Evolutionary conservation across 2,888 invertebrate species (phyloP).

Genomic region (Axea sp.): DNA sequence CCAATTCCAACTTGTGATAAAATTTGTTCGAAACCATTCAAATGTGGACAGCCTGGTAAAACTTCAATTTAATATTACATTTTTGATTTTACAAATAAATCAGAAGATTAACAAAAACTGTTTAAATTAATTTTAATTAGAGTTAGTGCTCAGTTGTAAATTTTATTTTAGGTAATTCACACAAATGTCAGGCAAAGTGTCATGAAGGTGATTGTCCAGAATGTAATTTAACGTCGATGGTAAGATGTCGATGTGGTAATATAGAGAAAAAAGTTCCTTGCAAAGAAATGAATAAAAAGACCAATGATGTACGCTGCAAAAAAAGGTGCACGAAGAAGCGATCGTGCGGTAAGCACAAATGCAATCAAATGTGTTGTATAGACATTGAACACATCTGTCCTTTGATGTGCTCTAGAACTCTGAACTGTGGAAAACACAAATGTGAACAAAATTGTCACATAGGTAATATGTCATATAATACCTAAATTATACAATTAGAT

Average conservation of each 20-base stretch:
- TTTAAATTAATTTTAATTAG: too few relatives aligned
- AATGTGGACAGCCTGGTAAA: slow-evolving; percentile 79
- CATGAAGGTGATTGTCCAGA: slow-evolving; percentile 88
- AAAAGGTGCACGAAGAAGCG: slow-evolving; percentile 94
- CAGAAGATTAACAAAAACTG: too few relatives aligned
- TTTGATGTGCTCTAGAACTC: slow-evolving; percentile 88
- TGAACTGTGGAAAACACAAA: slow-evolving; percentile 93
- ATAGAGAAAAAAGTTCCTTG: slow-evolving; percentile 91
- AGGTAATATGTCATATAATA: slow-evolving; percentile 80
- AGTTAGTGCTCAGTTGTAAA: too few relatives aligned
- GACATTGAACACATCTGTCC: slow-evolving; percentile 92
- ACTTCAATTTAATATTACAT: not conserved
- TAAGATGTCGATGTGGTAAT: slow-evolving; percentile 92
- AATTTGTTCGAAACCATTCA: slow-evolving; percentile 79
- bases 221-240: slow-evolving; percentile 87
- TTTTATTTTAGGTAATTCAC: slow-evolving; percentile 84
- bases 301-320: slow-evolving; percentile 90
- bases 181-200: slow-evolving; percentile 85
- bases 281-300: slow-evolving; percentile 84
- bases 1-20: slow-evolving; percentile 90
- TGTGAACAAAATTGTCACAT: slow-evolving; percentile 95
- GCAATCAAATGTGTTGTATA: slow-evolving; percentile 93
- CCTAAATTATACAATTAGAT: not conserved
- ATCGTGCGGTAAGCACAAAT: slow-evolving; percentile 93
- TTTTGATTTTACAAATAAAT: too few relatives aligned